Conservation (phyloP, 2,113 vertebrate species). For the Gallinago jamesoni region DNA sequence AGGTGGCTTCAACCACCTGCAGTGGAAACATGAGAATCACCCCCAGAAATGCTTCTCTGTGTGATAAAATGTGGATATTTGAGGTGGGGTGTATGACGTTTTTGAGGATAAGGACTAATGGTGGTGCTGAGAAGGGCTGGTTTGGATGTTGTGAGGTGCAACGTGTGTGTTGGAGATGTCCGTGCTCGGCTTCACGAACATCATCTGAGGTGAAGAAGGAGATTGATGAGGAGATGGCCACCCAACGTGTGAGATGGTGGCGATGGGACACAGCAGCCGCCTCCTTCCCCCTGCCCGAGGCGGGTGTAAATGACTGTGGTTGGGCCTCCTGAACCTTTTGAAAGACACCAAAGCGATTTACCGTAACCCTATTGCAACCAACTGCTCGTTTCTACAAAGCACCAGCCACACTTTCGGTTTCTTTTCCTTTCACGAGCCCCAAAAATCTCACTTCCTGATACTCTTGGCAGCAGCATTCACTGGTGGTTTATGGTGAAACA, state of each 20-base stretch:
- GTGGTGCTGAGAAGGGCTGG: not conserved
- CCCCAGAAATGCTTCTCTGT: not conserved
- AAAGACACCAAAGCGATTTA: not conserved
- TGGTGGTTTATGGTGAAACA: not conserved
- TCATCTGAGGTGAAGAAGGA: not conserved
- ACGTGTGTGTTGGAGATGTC: not conserved
- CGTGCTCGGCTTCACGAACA: fast-evolving
- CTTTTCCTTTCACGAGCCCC: not conserved
- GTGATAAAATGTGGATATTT: fast-evolving
- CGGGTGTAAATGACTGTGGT: fast-evolving
- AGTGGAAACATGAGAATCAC: fast-evolving
- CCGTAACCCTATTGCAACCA: too few relatives aligned
- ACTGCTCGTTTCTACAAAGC: not conserved
- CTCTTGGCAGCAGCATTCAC: not conserved
- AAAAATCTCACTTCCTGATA: not conserved
- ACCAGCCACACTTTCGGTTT: fast-evolving
- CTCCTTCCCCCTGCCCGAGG: not conserved
- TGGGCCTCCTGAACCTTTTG: not conserved
- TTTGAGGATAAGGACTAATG: fast-evolving
- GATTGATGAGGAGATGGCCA: not conserved
- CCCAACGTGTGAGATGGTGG: fast-evolving
- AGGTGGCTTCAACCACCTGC: not conserved
- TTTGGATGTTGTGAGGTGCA: fast-evolving
- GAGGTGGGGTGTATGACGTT: fast-evolving
- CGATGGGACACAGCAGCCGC: not conserved